phyloP scores from a whole-genome alignment of 2,888 invertebrate species.

The Oligia fasciuncula region DNA sequence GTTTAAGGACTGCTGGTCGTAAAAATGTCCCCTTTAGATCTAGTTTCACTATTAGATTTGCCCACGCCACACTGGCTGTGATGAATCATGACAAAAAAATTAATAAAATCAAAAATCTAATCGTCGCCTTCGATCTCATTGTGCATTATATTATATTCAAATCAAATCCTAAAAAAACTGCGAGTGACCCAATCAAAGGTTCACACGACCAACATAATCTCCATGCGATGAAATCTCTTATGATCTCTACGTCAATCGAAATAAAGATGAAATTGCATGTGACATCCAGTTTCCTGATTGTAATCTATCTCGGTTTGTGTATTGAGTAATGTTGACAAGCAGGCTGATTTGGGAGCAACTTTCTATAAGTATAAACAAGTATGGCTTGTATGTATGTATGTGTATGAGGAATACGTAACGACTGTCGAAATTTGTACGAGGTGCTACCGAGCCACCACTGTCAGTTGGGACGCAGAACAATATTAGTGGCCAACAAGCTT shows the following conservation, averaged over 20 bases:
- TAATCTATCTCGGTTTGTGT: conserved; percentile 63
- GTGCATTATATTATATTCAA: conserved; percentile 74
- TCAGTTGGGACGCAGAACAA: conserved; percentile 47
- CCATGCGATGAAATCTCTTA: conserved; percentile 11
- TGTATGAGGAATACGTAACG: conserved; percentile 72
- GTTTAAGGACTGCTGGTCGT: background rate
- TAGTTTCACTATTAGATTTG: background rate
- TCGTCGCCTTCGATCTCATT: conserved; percentile 61
- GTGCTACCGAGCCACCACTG: conserved; percentile 48
- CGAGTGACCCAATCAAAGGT: conserved; percentile 69
- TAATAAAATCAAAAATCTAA: conserved; percentile 42
- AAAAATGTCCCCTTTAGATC: background rate
- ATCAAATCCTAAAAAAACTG: conserved; percentile 72
- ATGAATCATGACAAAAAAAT: conserved; percentile 1
- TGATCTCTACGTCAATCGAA: conserved; percentile 38
- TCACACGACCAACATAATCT: conserved; percentile 38
- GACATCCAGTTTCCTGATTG: conserved; percentile 53
- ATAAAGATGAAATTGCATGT: conserved; percentile 58
- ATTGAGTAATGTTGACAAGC: conserved; percentile 85
- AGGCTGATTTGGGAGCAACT: conserved; percentile 86
- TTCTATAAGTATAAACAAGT: conserved; percentile 85
- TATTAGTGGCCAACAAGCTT: background rate
- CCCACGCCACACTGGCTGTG: background rate
- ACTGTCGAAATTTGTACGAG: conserved; percentile 76
- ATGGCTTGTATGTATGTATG: conserved; percentile 74